Base-by-base conservation (phyloP, 2,888 invertebrate genomes). In the Rhyacophila evoluta region DNA sequence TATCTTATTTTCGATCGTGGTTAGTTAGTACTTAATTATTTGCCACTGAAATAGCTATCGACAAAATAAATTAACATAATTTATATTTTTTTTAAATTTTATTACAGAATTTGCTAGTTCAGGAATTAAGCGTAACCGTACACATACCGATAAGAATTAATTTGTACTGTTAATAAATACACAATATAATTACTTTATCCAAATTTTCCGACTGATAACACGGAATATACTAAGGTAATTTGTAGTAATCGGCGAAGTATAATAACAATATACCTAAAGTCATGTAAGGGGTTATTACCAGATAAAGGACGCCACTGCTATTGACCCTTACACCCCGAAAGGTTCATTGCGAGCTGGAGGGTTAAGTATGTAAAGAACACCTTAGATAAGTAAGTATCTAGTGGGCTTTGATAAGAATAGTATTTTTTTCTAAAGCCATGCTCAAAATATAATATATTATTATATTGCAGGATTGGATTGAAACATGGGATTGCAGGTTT, bases 351-450 rank as follows among this genome's bases (percentile, higher is more conserved):
- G 55, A 55, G 19, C 55, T 55, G 19, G 55, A 19, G 19, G 55
- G 55, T 55, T 55, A 55, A 55, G 55, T 55, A 55, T 55, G 55
- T 19, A 55, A 55, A 55, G 55, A 55, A 55, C 55, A 55, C 55
- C 55, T 55, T 19, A 55, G 55, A 55, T 55, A 55, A 55, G 55
- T 55, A 55, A 55, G 19, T 55, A 55, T 19, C 12, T 55, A 55
- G 55, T 8, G 19, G 55, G 55, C 39, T 55, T 55, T 19, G 55
- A 55, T 55, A 55, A 55, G 55, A 4, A 55, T 55, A 55, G 55
- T 55, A 55, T 55, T 55, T 55, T 55, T 55, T 55, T 25, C 15
- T 19, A 55, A 55, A 55, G 55, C 55, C 19, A 10, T 19, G 55
- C 12, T 33, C 4, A 33, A 33, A 4, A 33, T 33, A 33, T 33